Evolutionary conservation across 2,113 vertebrate species (phyloP).

Genomic region (Rousettus leschenaultii): DNA sequence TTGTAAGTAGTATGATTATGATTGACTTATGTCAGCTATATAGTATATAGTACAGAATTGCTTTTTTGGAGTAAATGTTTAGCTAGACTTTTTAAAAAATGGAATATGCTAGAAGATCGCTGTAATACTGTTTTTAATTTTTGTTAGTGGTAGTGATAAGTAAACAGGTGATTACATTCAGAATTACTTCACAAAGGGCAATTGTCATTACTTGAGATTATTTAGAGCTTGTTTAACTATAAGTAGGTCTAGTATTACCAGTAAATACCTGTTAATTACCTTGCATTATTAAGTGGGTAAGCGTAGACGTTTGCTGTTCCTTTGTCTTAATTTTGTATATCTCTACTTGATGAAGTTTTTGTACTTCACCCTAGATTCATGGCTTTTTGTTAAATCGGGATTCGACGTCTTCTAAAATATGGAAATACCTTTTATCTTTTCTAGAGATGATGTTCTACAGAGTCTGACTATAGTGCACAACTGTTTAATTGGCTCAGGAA

Average conservation of each 20-base stretch:
- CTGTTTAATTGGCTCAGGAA: conserved; percentile 95
- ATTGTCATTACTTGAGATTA: neutral
- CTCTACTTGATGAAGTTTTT: neutral
- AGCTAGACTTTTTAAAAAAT: neutral
- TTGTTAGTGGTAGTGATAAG: neutral
- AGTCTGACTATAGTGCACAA: conserved; percentile 95
- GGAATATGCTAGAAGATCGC: neutral
- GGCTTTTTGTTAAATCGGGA: neutral
- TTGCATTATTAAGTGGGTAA: neutral
- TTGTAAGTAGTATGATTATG: neutral
- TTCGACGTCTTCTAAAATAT: conserved; percentile 6
- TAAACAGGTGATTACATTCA: neutral
- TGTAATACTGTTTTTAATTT: neutral
- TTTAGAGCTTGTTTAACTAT: neutral
- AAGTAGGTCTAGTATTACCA: neutral
- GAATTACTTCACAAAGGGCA: neutral
- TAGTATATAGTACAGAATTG: neutral
- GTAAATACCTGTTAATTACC: neutral
- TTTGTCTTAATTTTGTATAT: neutral
- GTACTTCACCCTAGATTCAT: neutral
- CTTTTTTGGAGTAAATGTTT: neutral
- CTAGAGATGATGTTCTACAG: conserved; percentile 97
- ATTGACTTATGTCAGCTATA: neutral
- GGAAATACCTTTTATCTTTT: neutral
- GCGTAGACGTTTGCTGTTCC: neutral